A percentile compares a stretch with the other conserved stretches of the same genome.
phyloP scores from a whole-genome alignment of 2,113 vertebrate genomes.

The cat (Felis catus) region F.catus_Fca126_mat1.0 CM031412.1:62040501-62041000 shows the following conservation, averaged over 20 bases:
- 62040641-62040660: background rate
- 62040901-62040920: background rate
- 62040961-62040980: background rate
- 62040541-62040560: background rate
- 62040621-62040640: background rate
- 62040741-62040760: background rate
- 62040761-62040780: background rate
- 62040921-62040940: background rate
- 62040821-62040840: background rate
- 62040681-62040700: background rate
- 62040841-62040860: background rate
- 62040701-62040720: background rate
- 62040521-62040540: background rate
- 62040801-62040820: background rate
- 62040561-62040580: background rate
- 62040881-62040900: background rate
- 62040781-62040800: background rate
- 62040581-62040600: background rate
- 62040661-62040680: background rate
- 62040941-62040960: background rate
- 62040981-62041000: background rate
- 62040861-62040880: background rate
- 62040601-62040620: background rate
- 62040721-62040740: background rate
- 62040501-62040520: background rate